Conservation (phyloP, 1,140 invertebrate species). For the Listronotus oregonensis region DNA sequence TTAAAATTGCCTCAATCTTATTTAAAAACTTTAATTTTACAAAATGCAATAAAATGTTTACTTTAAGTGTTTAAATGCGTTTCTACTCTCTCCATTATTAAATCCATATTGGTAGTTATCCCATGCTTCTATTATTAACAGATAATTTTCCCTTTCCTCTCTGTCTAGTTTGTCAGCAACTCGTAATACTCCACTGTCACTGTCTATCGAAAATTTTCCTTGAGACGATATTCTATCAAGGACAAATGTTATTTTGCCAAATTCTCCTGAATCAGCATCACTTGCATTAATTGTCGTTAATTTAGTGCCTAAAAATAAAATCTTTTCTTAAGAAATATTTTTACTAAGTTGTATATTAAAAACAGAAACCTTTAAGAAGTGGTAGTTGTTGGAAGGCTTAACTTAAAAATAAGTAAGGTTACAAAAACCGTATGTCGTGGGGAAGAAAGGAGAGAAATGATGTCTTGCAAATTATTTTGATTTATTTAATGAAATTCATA, state of each 20-base stretch:
- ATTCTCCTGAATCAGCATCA: slow-evolving; percentile 87
- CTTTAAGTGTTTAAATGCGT: slow-evolving; percentile 90
- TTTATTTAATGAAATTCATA: too few species aligned
- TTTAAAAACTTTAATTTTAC: too few species aligned
- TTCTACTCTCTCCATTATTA: slow-evolving; percentile 85
- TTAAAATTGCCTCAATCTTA: too few species aligned
- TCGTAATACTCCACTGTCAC: slow-evolving; percentile 79
- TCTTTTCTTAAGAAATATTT: slow-evolving; percentile 35
- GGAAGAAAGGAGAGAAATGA: too few species aligned
- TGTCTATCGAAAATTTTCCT: slow-evolving; percentile 84
- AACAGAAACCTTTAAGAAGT: not conserved
- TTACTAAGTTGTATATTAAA: too few species aligned
- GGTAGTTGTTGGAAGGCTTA: too few species aligned
- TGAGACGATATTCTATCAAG: slow-evolving; percentile 84
- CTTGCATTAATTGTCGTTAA: slow-evolving; percentile 76
- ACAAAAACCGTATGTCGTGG: too few species aligned
- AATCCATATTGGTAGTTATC: slow-evolving; percentile 94
- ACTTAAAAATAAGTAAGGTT: too few species aligned
- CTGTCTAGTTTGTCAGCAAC: slow-evolving; percentile 83
- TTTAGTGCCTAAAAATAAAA: slow-evolving; percentile 65
- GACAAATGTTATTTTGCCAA: slow-evolving; percentile 87
- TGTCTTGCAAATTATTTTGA: too few species aligned
- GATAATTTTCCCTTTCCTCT: slow-evolving; percentile 76
- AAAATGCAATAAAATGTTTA: slow-evolving; percentile 57
- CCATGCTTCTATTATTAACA: slow-evolving; percentile 89